Base-by-base conservation (phyloP, 2,113 vertebrate genomes). In the Pterocles gutturalis region DNA sequence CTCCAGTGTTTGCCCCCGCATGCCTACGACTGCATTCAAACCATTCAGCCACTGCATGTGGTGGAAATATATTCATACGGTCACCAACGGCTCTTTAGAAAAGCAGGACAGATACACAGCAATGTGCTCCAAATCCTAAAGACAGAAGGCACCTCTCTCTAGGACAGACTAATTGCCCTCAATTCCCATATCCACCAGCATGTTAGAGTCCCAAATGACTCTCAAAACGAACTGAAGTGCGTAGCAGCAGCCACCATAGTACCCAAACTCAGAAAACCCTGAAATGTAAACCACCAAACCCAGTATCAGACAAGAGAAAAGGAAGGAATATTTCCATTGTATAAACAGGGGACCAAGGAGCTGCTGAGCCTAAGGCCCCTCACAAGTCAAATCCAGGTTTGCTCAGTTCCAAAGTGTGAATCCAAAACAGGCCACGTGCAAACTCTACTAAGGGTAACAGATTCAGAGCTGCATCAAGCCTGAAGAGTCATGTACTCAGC, bases 11-110 rank as follows among this genome's bases (percentile, higher is more conserved):
- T 7, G 38, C 46, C 24, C 60, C 54, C 5, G 25, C 61, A 34
- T 17, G 5, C n/a, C 25, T 11, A 17, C 2, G 1, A 7, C 60
- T 24, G 45, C 1, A 2, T 41, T 33, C n/a, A 16, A 4, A 41
- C 41, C 41, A 41, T 13, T 41, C 69, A 25, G 55, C 49, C 26
- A 7, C 1, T 3, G 18, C 13, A 0, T 2, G 34, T 1, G 0
- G 17, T 3, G 31, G 34, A 26, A 41, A 69, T 10, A 28, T 17
- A 5, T 24, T 19, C 10, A n/a, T 6, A 18, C 6, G 5, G 61
- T 11, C 29, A 62, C 5, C 5, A 1, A 9, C 1, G 10, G 41
- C 55, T 76, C 70, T 49, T 62, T 8, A 25, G 53, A 55, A 79
- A 43, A 79, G 33, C 29, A 13, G 46, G 54, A 36, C 20, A 46